Conservation (phyloP, 2,113 vertebrate genomes). For the Entosphenus tridentatus region DNA sequence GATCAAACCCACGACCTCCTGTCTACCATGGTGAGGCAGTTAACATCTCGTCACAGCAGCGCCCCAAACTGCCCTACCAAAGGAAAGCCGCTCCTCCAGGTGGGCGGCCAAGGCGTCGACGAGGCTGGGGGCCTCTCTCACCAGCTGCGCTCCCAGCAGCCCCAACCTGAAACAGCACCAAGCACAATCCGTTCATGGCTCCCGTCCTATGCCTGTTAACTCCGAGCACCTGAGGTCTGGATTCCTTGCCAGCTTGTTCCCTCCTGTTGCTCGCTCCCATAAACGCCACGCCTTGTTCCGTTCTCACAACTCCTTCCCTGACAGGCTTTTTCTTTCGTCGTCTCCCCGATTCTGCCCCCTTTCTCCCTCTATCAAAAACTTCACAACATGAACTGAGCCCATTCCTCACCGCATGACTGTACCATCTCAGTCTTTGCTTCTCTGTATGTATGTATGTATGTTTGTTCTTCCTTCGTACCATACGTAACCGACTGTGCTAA, state of each 20-base stretch:
- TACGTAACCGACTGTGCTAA: no score
- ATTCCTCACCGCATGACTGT: neutral
- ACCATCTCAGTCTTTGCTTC: no score
- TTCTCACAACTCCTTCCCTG: neutral
- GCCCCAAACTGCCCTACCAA: slow-evolving; percentile 26
- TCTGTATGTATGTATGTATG: no score
- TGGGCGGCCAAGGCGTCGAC: slow-evolving; percentile 55
- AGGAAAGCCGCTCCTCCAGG: slow-evolving; percentile 53
- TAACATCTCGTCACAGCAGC: no score
- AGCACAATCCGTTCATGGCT: neutral
- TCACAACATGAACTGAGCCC: neutral
- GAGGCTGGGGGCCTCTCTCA: slow-evolving; percentile 42
- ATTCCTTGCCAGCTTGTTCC: neutral
- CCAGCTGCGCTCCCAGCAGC: slow-evolving; percentile 45
- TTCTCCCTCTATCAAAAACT: neutral
- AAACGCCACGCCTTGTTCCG: neutral
- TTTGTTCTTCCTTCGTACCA: no score
- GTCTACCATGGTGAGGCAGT: no score
- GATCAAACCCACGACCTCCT: no score
- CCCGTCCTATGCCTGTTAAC: no score
- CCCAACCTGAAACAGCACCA: slow-evolving; percentile 34
- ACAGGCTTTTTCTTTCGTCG: neutral
- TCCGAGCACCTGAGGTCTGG: slow-evolving; percentile 7
- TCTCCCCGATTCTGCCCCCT: neutral
- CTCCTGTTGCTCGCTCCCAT: neutral